phyloP scores from a whole-genome alignment of 2,113 vertebrate genomes.

The Chrysemys picta region DNA sequence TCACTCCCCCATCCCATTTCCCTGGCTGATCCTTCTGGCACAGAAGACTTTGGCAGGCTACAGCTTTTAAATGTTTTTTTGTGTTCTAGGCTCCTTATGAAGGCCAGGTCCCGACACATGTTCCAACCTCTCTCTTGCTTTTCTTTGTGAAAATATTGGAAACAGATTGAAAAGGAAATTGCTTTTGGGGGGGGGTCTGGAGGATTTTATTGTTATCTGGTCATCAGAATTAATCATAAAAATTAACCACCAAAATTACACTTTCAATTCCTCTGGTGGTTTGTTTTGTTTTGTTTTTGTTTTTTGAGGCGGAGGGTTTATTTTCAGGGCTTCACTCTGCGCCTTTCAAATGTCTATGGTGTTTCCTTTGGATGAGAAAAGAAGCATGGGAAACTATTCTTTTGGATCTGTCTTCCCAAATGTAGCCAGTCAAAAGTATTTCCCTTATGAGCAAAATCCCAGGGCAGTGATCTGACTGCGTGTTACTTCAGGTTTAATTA shows the following conservation, averaged over 20 bases:
- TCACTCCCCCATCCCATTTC: constrained; percentile 40
- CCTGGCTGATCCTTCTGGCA: constrained; percentile 37
- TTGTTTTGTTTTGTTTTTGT: not conserved
- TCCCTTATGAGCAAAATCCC: constrained; percentile 67
- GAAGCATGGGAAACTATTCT: constrained; percentile 66
- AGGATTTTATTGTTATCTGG: not conserved
- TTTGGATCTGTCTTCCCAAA: constrained; percentile 68
- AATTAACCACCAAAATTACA: not conserved
- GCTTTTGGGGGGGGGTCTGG: not conserved
- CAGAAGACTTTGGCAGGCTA: not conserved
- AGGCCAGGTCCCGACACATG: not conserved
- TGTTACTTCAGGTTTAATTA: constrained; percentile 62
- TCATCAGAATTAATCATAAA: not conserved
- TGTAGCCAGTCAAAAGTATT: constrained; percentile 53
- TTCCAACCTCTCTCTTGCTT: not conserved
- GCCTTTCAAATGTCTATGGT: constrained; percentile 70
- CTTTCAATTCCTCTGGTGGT: not conserved
- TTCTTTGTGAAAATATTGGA: not conserved
- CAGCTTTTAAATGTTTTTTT: constrained; percentile 52
- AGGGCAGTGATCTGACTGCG: constrained; percentile 22
- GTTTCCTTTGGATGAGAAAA: constrained; percentile 70
- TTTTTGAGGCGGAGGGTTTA: not conserved
- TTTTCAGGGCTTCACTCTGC: constrained; percentile 55
- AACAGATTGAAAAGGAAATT: not conserved
- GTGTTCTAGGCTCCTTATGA: not conserved